These are phyloP conservation scores for Nyctalus aviator DNA, from an alignment of 2,797 vertebrate species.

Conservation along the genomic window DNA sequence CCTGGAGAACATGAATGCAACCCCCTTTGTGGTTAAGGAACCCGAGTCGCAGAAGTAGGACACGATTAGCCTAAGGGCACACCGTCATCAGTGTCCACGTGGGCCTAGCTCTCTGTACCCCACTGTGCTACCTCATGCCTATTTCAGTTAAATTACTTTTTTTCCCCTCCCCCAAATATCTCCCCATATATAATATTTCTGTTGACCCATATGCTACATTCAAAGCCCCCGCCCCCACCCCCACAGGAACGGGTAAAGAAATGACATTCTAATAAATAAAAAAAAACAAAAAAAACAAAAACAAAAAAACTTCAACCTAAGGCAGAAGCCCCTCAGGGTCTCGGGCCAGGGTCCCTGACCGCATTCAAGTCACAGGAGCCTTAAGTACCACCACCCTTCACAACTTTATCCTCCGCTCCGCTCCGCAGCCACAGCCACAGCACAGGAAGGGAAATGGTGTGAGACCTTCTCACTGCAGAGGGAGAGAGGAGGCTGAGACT, in stretches of 20 bases:
- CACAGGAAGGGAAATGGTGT: neutral
- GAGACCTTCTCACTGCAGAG: neutral
- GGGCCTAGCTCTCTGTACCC: neutral
- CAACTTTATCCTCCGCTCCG: neutral
- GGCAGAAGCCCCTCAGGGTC: neutral
- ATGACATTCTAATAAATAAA: slow-evolving; percentile 29
- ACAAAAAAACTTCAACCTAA: slow-evolving; percentile 14
- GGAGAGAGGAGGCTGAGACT: neutral
- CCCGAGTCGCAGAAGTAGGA: neutral
- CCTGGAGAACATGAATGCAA: neutral
- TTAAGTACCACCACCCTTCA: neutral
- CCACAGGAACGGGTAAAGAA: slow-evolving; percentile 43
- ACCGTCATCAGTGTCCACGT: neutral
- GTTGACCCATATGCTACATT: slow-evolving; percentile 26
- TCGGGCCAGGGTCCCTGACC: neutral
- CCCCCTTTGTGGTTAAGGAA: neutral
- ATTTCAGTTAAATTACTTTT: slow-evolving; percentile 56
- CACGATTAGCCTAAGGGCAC: neutral
- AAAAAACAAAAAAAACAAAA: neutral
- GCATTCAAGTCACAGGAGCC: neutral
- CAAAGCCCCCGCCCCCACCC: neutral
- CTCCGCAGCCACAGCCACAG: neutral
- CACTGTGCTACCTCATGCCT: neutral
- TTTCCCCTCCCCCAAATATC: slow-evolving; percentile 25
- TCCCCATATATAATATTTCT: neutral